Evolutionary conservation across 30 jellyfish, hydroid and myxozoan genomes (phyloP).

Genomic region (Cassiopea andromeda): DNA sequence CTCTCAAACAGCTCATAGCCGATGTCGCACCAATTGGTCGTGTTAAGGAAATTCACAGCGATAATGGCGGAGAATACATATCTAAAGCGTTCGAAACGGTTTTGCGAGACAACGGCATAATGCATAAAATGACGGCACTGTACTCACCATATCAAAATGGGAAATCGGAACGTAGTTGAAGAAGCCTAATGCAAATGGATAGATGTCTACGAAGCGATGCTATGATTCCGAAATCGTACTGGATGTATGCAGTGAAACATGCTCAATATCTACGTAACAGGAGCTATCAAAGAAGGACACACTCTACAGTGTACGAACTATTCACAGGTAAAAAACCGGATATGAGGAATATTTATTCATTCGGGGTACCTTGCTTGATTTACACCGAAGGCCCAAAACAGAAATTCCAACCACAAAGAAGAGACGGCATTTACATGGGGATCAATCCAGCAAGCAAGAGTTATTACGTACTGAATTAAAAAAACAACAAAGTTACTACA

Average conservation of each 20-base stretch:
- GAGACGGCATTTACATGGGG: constrained; percentile 47
- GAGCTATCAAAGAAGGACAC: constrained; percentile 40
- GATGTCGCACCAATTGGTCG: background rate
- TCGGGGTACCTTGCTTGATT: constrained; percentile 39
- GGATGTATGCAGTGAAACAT: constrained; percentile 61
- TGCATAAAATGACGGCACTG: constrained; percentile 38
- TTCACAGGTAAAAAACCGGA: constrained; percentile 37
- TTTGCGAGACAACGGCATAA: constrained; percentile 25
- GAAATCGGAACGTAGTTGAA: constrained; percentile 46
- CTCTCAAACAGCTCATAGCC: background rate
- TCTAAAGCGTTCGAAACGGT: constrained; percentile 30
- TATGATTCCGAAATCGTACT: constrained; percentile 20
- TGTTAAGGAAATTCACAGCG: constrained; percentile 35
- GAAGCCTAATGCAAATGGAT: constrained; percentile 63
- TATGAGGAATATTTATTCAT: constrained; percentile 25
- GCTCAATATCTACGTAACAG: constrained; percentile 62
- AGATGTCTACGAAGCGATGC: constrained; percentile 53
- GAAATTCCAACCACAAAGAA: constrained; percentile 35
- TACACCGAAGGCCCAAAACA: constrained; percentile 50
- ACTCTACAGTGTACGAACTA: constrained; percentile 48
- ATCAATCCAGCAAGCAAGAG: constrained; percentile 33
- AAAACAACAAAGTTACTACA: constrained; percentile 15
- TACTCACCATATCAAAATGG: constrained; percentile 48
- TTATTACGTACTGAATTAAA: constrained; percentile 21
- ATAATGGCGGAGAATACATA: constrained; percentile 25